Conservation (phyloP, 2,888 invertebrate species). For the Pyrrhosoma nymphula region DNA sequence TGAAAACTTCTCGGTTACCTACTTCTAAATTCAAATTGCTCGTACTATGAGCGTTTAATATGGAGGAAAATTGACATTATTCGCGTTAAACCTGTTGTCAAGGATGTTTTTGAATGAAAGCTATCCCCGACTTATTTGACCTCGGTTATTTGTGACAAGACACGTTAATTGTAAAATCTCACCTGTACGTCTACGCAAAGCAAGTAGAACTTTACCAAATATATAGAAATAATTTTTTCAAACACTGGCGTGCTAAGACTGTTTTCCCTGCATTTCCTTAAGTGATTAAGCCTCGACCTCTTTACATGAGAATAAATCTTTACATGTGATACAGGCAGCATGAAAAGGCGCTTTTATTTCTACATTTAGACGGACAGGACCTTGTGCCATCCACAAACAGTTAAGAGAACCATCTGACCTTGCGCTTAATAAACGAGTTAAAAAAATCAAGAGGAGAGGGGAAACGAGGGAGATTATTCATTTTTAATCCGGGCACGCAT, state of each 20-base stretch:
- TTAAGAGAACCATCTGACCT: not conserved
- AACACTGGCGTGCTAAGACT: not conserved
- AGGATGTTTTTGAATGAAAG: too few relatives aligned
- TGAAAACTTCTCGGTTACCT: too few relatives aligned
- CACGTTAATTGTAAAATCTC: too few relatives aligned
- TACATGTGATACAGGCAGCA: not conserved
- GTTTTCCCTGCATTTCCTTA: not conserved
- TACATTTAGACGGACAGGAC: not conserved
- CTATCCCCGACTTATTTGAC: too few relatives aligned
- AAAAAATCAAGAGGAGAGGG: not conserved
- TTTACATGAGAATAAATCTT: not conserved
- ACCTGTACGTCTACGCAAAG: not conserved
- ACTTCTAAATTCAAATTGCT: too few relatives aligned
- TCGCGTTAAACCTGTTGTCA: too few relatives aligned
- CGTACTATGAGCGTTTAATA: too few relatives aligned
- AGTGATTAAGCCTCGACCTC: not conserved
- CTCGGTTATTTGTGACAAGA: too few relatives aligned
- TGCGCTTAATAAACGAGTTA: not conserved
- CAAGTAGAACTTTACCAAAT: not conserved
- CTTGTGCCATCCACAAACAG: not conserved
- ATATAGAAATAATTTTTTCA: not conserved
- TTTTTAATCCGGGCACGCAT: not conserved
- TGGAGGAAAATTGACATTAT: too few relatives aligned
- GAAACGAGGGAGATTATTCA: not conserved
- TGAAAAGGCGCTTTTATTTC: not conserved